A percentile compares a stretch with the other conserved stretches of the same genome.
Evolutionary conservation across 2,888 invertebrate species (phyloP).

Genomic region (Sialis fuliginosa): DNA sequence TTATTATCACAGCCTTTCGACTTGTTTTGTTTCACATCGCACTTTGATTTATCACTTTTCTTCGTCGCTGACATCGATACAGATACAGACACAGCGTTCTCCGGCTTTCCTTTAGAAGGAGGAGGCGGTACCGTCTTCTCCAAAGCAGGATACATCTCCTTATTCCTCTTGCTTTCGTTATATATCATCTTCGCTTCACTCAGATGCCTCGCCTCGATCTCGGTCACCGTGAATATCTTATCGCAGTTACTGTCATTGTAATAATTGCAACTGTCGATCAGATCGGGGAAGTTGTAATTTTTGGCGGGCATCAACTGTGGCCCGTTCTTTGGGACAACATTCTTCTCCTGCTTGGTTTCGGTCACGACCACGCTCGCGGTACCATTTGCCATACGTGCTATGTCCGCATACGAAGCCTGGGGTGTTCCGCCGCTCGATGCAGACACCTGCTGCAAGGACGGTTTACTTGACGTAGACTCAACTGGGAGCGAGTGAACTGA

Average conservation of each 20-base stretch:
- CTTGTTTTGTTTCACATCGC: background rate
- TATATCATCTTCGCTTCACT: conserved; percentile 7
- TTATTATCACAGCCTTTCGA: conserved; percentile 6
- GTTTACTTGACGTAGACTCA: conserved; percentile 17
- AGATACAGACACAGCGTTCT: no score
- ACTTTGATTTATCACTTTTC: no score
- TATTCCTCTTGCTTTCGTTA: conserved; percentile 8
- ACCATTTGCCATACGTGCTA: conserved; percentile 39
- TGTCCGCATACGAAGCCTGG: conserved; percentile 64
- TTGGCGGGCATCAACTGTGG: conserved; percentile 12
- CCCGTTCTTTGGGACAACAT: background rate
- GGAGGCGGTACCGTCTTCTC: conserved; percentile 20
- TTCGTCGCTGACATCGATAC: no score
- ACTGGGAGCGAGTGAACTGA: conserved; percentile 72
- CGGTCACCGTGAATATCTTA: conserved; percentile 5
- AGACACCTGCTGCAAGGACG: conserved; percentile 13
- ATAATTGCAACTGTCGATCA: conserved; percentile 33
- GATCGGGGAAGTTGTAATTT: conserved; percentile 30
- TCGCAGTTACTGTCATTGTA: conserved; percentile 14
- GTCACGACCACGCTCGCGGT: background rate
- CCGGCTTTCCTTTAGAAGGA: background rate
- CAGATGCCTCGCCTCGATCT: conserved; percentile 5
- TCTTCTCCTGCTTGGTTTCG: conserved; percentile 1
- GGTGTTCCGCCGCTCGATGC: conserved; percentile 26
- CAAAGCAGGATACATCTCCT: conserved; percentile 26